Evolutionary conservation across 2,888 invertebrate species (phyloP).

Genomic region (Volucella zonaria): DNA sequence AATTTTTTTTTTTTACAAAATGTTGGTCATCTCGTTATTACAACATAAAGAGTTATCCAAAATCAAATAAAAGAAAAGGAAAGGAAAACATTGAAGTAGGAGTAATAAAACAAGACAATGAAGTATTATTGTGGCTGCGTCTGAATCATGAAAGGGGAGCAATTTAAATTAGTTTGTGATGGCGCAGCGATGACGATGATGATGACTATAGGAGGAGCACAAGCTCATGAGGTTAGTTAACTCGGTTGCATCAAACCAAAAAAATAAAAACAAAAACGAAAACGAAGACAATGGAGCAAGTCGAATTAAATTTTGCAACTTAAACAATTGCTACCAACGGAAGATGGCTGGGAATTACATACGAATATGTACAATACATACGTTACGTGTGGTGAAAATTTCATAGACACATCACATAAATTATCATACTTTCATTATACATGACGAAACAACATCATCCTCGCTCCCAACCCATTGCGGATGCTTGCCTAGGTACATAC

Average conservation of each 20-base stretch:
- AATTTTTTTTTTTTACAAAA: conserved; percentile 13
- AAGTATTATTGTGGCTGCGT: conserved; percentile 49
- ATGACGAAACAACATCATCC: no score
- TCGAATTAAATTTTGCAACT: conserved; percentile 10
- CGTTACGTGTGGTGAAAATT: no score
- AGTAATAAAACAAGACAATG: conserved; percentile 53
- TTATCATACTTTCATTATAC: no score
- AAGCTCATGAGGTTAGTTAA: conserved; percentile 64
- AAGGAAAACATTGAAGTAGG: conserved; percentile 21
- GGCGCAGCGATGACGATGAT: conserved; percentile 28
- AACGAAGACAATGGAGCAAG: not conserved
- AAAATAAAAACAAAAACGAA: conserved; percentile 10
- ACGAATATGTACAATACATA: not conserved
- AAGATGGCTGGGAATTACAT: conserved; percentile 32
- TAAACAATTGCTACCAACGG: conserved; percentile 11
- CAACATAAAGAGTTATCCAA: conserved; percentile 58
- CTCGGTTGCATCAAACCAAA: conserved; percentile 49
- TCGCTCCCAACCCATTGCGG: no score
- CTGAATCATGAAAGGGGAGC: conserved; percentile 30
- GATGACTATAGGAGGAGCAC: not conserved
- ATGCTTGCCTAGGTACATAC: conserved; percentile 6
- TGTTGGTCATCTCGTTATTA: conserved; percentile 25
- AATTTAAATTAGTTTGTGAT: conserved; percentile 70
- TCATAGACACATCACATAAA: not conserved
- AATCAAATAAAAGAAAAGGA: conserved; percentile 31